Conservation (phyloP, 2,113 vertebrate species). For the Tragelaphus scriptus region DNA sequence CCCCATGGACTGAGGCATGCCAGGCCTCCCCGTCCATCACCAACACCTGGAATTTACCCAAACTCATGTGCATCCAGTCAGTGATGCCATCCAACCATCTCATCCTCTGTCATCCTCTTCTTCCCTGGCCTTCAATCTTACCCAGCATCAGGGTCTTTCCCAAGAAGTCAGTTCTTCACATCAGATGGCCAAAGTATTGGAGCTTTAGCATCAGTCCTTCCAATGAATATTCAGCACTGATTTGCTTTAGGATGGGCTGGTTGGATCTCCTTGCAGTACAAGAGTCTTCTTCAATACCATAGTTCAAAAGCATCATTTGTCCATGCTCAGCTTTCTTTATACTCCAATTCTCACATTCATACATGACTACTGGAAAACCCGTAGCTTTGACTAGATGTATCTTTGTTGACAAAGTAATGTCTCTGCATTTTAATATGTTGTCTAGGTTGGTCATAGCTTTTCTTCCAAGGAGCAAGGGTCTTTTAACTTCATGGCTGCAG, state of each 20-base stretch:
- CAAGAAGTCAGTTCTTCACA: neutral
- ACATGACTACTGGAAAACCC: neutral
- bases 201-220: neutral
- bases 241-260: neutral
- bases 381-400: neutral
- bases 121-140: neutral
- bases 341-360: neutral
- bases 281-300: neutral
- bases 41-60: neutral
- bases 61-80: neutral
- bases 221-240: neutral
- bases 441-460: neutral
- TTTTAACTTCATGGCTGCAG: neutral
- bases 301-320: neutral
- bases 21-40: neutral
- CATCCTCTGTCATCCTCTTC: neutral
- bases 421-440: neutral
- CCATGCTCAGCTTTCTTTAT: neutral
- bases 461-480: neutral
- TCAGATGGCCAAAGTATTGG: neutral
- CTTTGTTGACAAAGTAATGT: neutral
- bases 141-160: neutral
- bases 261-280: neutral
- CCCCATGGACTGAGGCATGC: neutral
- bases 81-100: neutral